Evolutionary conservation across 2,797 vertebrate species (phyloP).

Genomic region (Poecilia gillii): DNA sequence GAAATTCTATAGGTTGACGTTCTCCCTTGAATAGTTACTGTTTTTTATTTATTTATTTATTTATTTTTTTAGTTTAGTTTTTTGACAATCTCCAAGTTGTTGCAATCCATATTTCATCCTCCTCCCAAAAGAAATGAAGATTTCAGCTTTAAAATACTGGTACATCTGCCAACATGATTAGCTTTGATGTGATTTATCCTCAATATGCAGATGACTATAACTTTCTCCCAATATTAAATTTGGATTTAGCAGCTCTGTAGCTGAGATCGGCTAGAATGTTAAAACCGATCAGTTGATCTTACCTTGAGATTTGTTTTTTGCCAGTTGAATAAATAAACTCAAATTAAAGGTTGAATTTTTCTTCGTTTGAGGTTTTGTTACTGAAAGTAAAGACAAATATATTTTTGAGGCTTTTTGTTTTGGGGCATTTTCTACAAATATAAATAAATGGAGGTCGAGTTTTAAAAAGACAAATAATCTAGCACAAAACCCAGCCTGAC

Average conservation of each 20-base stretch:
- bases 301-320: not conserved
- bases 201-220: not conserved
- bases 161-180: not conserved
- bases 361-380: not conserved
- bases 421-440: not conserved
- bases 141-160: not conserved
- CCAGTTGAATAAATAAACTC: not conserved
- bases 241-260: not conserved
- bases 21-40: not conserved
- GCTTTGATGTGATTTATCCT: not conserved
- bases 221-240: not conserved
- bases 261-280: not conserved
- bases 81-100: not conserved
- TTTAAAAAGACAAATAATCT: not conserved
- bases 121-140: not conserved
- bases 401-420: not conserved
- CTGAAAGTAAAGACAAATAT: not conserved
- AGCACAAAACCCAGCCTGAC: not conserved
- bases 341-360: not conserved
- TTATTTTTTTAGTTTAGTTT: not conserved
- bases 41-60: not conserved
- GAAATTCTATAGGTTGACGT: not conserved
- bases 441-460: not conserved
- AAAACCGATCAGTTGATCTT: not conserved
- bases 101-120: not conserved